Base-by-base conservation (phyloP, 2,113 vertebrate genomes). In the Aspidoscelis tigris region DNA sequence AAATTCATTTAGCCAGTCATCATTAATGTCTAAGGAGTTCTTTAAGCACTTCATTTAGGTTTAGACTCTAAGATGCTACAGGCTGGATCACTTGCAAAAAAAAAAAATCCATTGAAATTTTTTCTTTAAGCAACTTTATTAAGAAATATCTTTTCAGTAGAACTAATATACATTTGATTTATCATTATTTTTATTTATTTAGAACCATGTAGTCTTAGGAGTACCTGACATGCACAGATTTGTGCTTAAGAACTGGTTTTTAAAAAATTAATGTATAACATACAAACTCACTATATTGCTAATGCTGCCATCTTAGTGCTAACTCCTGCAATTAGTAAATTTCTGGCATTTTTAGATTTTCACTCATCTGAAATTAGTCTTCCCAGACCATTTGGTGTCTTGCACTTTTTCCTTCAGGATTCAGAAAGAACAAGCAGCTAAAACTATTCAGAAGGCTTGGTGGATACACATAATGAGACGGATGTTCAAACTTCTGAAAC, bases 401-500 rank as follows among this genome's bases (percentile, higher is more conserved):
- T 74, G 22, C 7, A 16, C 12, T 80, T 88, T 77, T 81, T 33
- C n/a, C 26, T 76, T 76, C 76, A 94, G 89, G 66, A 53, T 58
- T 81, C 44, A 68, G 58, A 61, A 66, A 85, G 65, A 91, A 6
- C 33, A 78, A 74, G 84, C 91, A 69, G 94, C 87, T 79, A n/a
- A 6, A 64, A 87, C 4, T 41, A 94, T 96, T 85, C 94, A 95
- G 82, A 89, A 39, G 77, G 81, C 86, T 7, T 95, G 95, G 95
- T 77, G 88, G 47, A 55, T 50, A 80, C 65, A 94, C 75, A 43
- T 82, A 66, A 77, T 88, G 75, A 92, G 58, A 92, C n/a, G 55
- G 41, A 14, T 95, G 68, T 96, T 95, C 92, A 85, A 79, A 80
- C 95, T 96, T 74, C 90, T 96, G 73, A 94, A 93, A 79, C 89